Evolutionary conservation across 1,140 invertebrate genomes (phyloP), one percentile per base, ranked within the genome.

Genomic region (Nebria ingens): DNA sequence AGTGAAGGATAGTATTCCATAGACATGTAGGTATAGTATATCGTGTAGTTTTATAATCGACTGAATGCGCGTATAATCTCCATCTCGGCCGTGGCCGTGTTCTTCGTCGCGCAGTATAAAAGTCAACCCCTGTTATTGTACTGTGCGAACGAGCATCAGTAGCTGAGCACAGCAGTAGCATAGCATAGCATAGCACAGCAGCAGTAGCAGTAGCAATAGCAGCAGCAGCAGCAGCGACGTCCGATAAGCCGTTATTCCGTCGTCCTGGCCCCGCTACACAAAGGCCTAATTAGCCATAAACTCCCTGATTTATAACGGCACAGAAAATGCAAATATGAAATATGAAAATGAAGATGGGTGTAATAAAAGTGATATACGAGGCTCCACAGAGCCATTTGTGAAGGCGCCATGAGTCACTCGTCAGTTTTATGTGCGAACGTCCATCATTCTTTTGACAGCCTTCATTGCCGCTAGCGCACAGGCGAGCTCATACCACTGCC

Each of bases 271-370:
- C 29, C 60, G 29, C 61, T 57, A 59, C 40, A 76, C 74, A 77
- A 77, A 76, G 75, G 77, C 76, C 78, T 80, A 80, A 80, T 80
- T 80, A 80, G 78, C 78, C 78, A 79, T 80, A 79, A 80, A 79
- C 75, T 77, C 72, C 69, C 73, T 79, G 78, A 79, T 79, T 79
- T 79, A 79, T 78, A 77, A 77, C 76, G 70, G 73, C 69, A 68
- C 67, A 71, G 69, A 71, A 79, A 78, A 79, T 83, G 81, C 81
- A 83, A 83, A 83, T 83, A 83, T 83, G 81, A 84, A 82, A 83
- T 84, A 84, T 84, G 81, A 83, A 84, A 83, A 84, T 84, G 81
- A 84, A 82, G 80, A 83, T 77, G 79, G 79, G 76, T 76, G 79
- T 82, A 82, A 83, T 83, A 83, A 84, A 83, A 82, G 80, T 83